Conservation (phyloP, 1,140 invertebrate genomes). For the Pectinophora gossypiella region DNA sequence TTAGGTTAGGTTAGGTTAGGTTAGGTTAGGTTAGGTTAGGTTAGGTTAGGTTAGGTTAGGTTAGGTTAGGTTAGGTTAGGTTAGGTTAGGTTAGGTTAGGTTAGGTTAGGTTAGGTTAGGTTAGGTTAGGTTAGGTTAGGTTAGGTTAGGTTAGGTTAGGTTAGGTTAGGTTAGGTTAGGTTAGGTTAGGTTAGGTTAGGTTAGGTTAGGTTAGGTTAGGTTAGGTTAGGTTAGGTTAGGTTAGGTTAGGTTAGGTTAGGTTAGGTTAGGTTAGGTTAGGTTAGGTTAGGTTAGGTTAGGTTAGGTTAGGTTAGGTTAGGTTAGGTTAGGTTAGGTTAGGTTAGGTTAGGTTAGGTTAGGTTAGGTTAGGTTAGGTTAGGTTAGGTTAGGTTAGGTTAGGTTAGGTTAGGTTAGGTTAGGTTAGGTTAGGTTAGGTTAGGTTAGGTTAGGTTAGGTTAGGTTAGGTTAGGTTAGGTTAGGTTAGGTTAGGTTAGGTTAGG, state of each 20-base stretch:
- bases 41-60: conserved; percentile 24
- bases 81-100: conserved; percentile 21
- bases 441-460: too few species aligned
- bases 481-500: too few species aligned
- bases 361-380: conserved; percentile 16
- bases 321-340: conserved; percentile 22
- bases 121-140: conserved; percentile 25
- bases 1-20: conserved; percentile 20
- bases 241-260: conserved; percentile 29
- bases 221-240: conserved; percentile 34
- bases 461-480: too few species aligned
- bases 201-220: conserved; percentile 33
- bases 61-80: conserved; percentile 19
- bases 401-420: conserved; percentile 18
- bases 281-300: conserved; percentile 26
- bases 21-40: conserved; percentile 25
- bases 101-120: conserved; percentile 17
- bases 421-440: too few species aligned
- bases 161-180: conserved; percentile 18
- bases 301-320: conserved; percentile 26
- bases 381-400: conserved; percentile 29
- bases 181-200: conserved; percentile 32
- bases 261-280: conserved; percentile 30
- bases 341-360: conserved; percentile 25
- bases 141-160: conserved; percentile 19